phyloP scores from a whole-genome alignment of 2,888 invertebrate species.

The Tridacna crocea region DNA sequence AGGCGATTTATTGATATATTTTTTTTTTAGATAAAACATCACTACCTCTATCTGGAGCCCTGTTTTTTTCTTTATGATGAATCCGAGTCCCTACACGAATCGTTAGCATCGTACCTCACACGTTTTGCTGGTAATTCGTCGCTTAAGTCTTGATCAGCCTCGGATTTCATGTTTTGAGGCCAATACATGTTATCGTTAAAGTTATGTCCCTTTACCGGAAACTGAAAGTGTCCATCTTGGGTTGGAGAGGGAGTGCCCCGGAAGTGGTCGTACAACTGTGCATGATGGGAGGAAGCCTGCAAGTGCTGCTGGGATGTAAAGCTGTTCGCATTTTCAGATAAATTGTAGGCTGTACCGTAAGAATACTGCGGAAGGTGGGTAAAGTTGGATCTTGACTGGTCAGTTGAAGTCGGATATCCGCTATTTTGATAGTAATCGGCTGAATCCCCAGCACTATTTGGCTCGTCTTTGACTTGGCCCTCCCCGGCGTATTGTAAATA shows the following conservation, averaged over 20 bases:
- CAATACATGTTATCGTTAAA: neutral
- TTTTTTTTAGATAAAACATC: too few relatives aligned
- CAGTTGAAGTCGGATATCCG: slow-evolving; percentile 19
- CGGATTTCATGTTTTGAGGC: slow-evolving; percentile 14
- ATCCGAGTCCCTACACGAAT: slow-evolving; percentile 14
- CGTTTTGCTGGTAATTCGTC: slow-evolving; percentile 46
- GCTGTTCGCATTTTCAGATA: neutral
- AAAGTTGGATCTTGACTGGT: neutral
- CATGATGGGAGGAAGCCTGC: neutral
- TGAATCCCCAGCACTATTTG: neutral
- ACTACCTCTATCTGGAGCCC: too few relatives aligned
- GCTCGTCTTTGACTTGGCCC: slow-evolving; percentile 20
- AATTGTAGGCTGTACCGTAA: neutral
- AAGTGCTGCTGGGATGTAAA: neutral
- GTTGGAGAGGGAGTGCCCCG: slow-evolving; percentile 10
- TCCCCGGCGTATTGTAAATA: neutral
- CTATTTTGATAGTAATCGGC: slow-evolving; percentile 38
- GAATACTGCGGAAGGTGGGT: neutral
- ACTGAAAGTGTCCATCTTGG: slow-evolving; percentile 8
- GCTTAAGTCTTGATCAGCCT: slow-evolving; percentile 30
- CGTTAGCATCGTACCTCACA: slow-evolving; percentile 20
- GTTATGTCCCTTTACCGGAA: slow-evolving; percentile 6
- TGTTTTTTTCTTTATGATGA: slow-evolving; percentile 3
- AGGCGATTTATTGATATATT: too few relatives aligned
- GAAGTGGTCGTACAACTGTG: slow-evolving; percentile 25